Evolutionary conservation across 92 coral and sea anemone genomes (phyloP).

Genomic region (Metridium senile): DNA sequence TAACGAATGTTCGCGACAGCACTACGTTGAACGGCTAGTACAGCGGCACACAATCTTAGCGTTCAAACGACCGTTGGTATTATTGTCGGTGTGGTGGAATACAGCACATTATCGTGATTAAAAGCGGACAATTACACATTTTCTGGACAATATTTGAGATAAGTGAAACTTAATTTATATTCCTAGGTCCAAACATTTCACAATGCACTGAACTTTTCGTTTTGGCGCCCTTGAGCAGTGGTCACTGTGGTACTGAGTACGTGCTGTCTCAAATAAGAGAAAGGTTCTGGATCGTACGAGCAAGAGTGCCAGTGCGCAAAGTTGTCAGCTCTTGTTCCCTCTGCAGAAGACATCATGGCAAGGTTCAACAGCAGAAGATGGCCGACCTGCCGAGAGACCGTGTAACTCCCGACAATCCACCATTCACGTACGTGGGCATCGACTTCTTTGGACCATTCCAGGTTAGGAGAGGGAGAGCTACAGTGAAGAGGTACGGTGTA

Average conservation of each 20-base stretch:
- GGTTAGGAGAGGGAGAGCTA: slow-evolving; percentile 39
- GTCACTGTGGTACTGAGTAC: slow-evolving; percentile 59
- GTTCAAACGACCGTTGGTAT: no score
- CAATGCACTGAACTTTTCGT: no score
- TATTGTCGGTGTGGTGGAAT: no score
- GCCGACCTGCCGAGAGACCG: slow-evolving; percentile 48
- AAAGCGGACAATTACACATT: no score
- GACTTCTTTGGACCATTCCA: slow-evolving; percentile 55
- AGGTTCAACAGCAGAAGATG: slow-evolving; percentile 46
- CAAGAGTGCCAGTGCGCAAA: slow-evolving; percentile 45
- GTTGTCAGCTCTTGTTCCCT: slow-evolving; percentile 38
- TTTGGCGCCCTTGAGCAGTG: no score
- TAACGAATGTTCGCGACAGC: no score
- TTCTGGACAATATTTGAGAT: no score
- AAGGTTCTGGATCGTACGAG: slow-evolving; percentile 50
- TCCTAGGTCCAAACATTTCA: no score
- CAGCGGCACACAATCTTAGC: no score
- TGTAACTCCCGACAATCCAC: slow-evolving; percentile 54
- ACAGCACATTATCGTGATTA: no score
- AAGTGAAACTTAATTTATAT: no score
- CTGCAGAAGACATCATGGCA: slow-evolving; percentile 47
- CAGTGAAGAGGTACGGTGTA: slow-evolving; percentile 49
- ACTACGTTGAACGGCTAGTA: no score
- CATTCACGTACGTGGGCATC: slow-evolving; percentile 46
- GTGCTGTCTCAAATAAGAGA: slow-evolving; percentile 49